phyloP scores from a whole-genome alignment of 2,797 vertebrate genomes.

The Schizopygopsis pylzovi region DNA sequence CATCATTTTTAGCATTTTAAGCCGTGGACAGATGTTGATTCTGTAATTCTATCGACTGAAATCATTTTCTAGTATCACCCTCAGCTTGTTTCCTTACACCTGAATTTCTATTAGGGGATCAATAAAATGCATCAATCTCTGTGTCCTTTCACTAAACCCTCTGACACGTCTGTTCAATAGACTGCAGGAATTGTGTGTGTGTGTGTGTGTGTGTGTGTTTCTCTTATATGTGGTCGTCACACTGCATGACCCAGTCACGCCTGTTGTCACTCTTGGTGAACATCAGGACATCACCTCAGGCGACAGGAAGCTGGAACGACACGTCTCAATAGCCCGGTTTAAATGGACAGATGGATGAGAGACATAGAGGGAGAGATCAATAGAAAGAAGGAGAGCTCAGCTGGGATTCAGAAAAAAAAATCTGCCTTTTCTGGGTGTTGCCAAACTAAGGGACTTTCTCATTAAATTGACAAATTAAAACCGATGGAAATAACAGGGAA shows the following conservation, averaged over 20 bases:
- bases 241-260: neutral
- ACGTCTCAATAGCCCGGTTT: neutral
- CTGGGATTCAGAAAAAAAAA: neutral
- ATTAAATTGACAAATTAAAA: neutral
- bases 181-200: neutral
- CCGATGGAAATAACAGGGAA: neutral
- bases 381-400: slow-evolving; percentile 1
- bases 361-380: neutral
- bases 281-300: slow-evolving; percentile 2
- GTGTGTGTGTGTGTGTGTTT: slow-evolving; percentile 20
- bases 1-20: neutral
- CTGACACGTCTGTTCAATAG: neutral
- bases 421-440: neutral
- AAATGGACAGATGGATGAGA: neutral
- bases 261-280: slow-evolving; percentile 10
- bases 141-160: slow-evolving; percentile 15
- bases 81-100: neutral
- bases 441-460: neutral
- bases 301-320: slow-evolving; percentile 27
- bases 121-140: slow-evolving; percentile 1
- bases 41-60: neutral
- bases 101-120: slow-evolving; percentile 10
- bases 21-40: neutral
- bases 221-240: neutral
- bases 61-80: neutral